Conservation (phyloP, 92 coral and sea anemone species). For the Parazoanthus darwini region DNA sequence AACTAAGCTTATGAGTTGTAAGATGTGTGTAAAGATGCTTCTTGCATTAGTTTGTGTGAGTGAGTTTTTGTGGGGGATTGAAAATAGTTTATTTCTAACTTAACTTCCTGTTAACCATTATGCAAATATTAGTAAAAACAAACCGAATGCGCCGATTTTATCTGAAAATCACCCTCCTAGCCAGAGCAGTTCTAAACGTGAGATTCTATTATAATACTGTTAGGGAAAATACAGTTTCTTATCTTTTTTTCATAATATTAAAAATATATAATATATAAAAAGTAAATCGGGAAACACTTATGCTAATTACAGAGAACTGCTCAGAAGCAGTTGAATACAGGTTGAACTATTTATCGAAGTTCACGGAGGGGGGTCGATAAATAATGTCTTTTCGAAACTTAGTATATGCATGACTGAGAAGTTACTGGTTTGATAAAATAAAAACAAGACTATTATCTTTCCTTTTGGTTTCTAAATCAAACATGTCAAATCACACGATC, state of each 20-base stretch:
- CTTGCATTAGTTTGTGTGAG: background rate
- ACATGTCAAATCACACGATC: background rate
- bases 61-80: background rate
- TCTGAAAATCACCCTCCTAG: background rate
- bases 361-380: background rate
- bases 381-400: background rate
- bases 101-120: background rate
- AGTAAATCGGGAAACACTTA: background rate
- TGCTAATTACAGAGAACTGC: background rate
- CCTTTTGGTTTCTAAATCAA: background rate
- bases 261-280: too few relatives aligned
- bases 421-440: background rate
- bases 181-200: background rate
- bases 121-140: too few relatives aligned
- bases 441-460: background rate
- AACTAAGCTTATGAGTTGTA: too few relatives aligned
- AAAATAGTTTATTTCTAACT: too few relatives aligned
- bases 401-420: conserved; percentile 8
- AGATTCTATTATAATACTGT: too few relatives aligned
- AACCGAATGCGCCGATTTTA: background rate
- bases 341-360: background rate
- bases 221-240: background rate
- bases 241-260: too few relatives aligned
- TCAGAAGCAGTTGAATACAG: background rate
- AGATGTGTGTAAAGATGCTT: background rate